Evolutionary conservation across 2,797 vertebrate genomes (phyloP).

Genomic region (Prunella strophiata): DNA sequence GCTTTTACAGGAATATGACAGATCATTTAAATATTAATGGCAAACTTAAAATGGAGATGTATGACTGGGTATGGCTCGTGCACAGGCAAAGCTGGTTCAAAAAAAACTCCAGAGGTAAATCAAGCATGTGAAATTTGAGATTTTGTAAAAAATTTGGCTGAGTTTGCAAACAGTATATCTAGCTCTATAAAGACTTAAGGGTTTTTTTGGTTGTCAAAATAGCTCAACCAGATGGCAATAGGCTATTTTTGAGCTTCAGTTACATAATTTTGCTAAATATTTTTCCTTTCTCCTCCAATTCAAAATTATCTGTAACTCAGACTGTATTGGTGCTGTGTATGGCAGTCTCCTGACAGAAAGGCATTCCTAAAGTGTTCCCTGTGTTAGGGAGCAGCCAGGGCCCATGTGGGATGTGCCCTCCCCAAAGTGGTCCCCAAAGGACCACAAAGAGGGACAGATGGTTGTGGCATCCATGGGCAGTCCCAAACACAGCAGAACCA

Average conservation of each 20-base stretch:
- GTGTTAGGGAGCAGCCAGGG: not conserved
- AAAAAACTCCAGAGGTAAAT: conserved; percentile 24
- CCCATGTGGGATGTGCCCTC: not conserved
- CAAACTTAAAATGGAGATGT: not conserved
- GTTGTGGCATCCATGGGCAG: fast-evolving
- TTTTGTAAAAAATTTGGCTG: conserved; percentile 17
- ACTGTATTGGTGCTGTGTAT: not conserved
- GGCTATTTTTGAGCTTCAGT: conserved; percentile 50
- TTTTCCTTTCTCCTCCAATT: conserved; percentile 39
- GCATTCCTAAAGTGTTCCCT: not conserved
- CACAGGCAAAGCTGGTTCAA: not conserved
- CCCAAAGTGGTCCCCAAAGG: fast-evolving
- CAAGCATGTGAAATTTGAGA: not conserved
- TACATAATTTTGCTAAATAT: conserved; percentile 64
- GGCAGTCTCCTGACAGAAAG: not conserved
- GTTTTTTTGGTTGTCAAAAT: conserved; percentile 54
- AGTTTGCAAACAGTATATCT: conserved; percentile 66
- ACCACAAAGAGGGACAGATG: not conserved
- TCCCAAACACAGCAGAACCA: not conserved
- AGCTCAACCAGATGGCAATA: conserved; percentile 57
- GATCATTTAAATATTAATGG: not conserved
- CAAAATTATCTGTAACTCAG: not conserved
- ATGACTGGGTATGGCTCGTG: not conserved
- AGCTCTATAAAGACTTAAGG: conserved; percentile 42
- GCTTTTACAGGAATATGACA: not conserved